A percentile compares a stretch with the other conserved stretches of the same genome.
Evolutionary conservation across 1,140 invertebrate species (phyloP).

Genomic region (Drosophila jambulina): DNA sequence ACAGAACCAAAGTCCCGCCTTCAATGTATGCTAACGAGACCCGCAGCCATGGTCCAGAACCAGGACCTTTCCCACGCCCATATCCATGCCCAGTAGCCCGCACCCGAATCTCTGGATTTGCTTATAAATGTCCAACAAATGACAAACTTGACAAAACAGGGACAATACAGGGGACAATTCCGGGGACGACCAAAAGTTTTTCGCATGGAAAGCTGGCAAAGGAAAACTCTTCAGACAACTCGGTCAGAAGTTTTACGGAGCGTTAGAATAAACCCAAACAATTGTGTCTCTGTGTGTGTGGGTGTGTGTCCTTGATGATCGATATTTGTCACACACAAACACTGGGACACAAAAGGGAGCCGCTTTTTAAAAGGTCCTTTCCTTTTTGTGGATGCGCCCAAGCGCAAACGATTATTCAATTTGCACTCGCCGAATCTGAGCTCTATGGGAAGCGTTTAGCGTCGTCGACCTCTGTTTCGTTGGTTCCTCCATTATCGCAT

Average conservation of each 20-base stretch:
- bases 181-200: slow-evolving; percentile 57
- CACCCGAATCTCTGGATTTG: slow-evolving; percentile 55
- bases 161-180: slow-evolving; percentile 1
- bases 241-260: slow-evolving; percentile 50
- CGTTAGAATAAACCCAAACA: slow-evolving; percentile 54
- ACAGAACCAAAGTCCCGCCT: slow-evolving; percentile 35
- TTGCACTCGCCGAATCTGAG: slow-evolving; percentile 53
- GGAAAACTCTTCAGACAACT: slow-evolving; percentile 51
- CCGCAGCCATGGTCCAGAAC: slow-evolving; percentile 13
- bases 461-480: slow-evolving; percentile 22
- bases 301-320: slow-evolving; percentile 56
- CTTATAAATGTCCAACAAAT: slow-evolving; percentile 81
- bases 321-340: slow-evolving; percentile 61
- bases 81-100: not conserved
- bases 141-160: slow-evolving; percentile 64
- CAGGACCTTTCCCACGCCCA: slow-evolving; percentile 16
- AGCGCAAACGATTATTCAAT: slow-evolving; percentile 83
- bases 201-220: slow-evolving; percentile 32
- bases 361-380: slow-evolving; percentile 74
- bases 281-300: slow-evolving; percentile 30
- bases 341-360: slow-evolving; percentile 56
- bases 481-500: not conserved
- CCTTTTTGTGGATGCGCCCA: slow-evolving; percentile 68
- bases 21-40: slow-evolving; percentile 64
- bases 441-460: slow-evolving; percentile 40